Base-by-base conservation (phyloP, 2,797 vertebrate species). In the Pseudochaenichthys georgianus region DNA sequence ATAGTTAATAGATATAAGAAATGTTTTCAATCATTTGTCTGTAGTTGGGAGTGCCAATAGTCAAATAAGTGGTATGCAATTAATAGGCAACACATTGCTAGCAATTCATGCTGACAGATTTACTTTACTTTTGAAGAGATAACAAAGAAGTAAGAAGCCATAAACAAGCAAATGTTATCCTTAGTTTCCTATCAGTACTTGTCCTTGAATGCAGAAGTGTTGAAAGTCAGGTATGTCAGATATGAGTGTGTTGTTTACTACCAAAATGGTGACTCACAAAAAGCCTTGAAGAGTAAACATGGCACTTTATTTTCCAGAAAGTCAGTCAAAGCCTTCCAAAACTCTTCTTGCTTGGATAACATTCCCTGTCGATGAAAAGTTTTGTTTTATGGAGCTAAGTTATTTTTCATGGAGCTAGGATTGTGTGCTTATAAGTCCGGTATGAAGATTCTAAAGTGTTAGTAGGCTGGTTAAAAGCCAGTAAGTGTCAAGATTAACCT, bases 401-500 rank as follows among this genome's bases (percentile, higher is more conserved):
- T 70, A 11, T 16, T 57, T 50, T 45, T 19, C 7, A 41, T 9
- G 1, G 1, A 42, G 5, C 13, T 45, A 1, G 16, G 28, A 16
- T 41, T 52, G 2, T 68, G 31, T 9, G 12, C 28, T 67, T 54
- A 61, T 2, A 50, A 38, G 28, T 65, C 43, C 31, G 50, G 19
- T 28, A 42, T 19, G 60, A 68, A 46, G 17, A 64, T 70, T 77
- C 6, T 48, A 58, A 17, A 81, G 64, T 46, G 9, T 63, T 9
- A 3, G 34, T n/a, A 9, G 13, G 2, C 48, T 59, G 43, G 19
- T 70, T 66, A 65, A 80, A 83, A 77, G 54, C 13, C 42, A 71
- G 28, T 16, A 43, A 82, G 81, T 78, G 73, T 82, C 73, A 78
- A 74, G 81, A 86, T 86, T 86, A 23, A 28, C 19, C 38, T 55